Evolutionary conservation across 1,140 invertebrate species (phyloP).

Genomic region (Neuroterus valhalla): DNA sequence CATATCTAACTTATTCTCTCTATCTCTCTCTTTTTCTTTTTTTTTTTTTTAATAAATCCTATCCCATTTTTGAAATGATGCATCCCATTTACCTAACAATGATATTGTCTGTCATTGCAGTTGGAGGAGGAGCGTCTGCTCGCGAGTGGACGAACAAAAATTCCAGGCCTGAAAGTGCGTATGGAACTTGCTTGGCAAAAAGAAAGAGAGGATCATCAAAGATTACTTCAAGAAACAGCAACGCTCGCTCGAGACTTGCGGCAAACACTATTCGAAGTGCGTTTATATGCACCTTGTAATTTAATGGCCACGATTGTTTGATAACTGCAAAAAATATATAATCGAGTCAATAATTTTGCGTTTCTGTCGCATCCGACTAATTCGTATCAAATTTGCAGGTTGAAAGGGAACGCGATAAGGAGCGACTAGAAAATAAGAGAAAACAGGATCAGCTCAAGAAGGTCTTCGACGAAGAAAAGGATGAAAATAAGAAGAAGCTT

Average conservation of each 20-base stretch:
- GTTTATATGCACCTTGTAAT: slow-evolving; percentile 13
- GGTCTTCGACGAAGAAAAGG: slow-evolving; percentile 90
- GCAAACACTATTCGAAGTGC: slow-evolving; percentile 89
- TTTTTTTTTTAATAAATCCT: slow-evolving; percentile 27
- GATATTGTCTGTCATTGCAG: slow-evolving; percentile 64
- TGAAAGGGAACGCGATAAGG: slow-evolving; percentile 91
- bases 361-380: slow-evolving; percentile 31
- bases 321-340: background rate
- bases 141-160: slow-evolving; percentile 86
- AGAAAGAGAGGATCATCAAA: slow-evolving; percentile 93
- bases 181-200: slow-evolving; percentile 97
- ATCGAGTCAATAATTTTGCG: slow-evolving; percentile 17
- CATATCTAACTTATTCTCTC: background rate
- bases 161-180: slow-evolving; percentile 88
- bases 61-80: slow-evolving; percentile 36
- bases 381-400: slow-evolving; percentile 74
- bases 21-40: slow-evolving; percentile 19
- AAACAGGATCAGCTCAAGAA: slow-evolving; percentile 90
- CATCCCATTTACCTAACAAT: slow-evolving; percentile 30
- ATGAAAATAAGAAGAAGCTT: slow-evolving; percentile 90
- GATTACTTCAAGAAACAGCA: slow-evolving; percentile 92
- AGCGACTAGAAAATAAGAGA: slow-evolving; percentile 89
- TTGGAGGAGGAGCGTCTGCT: slow-evolving; percentile 89
- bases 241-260: slow-evolving; percentile 91
- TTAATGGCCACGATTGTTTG: slow-evolving; percentile 7